Conservation (phyloP, 2,113 vertebrate genomes). For the Platycercus adscitus region DNA sequence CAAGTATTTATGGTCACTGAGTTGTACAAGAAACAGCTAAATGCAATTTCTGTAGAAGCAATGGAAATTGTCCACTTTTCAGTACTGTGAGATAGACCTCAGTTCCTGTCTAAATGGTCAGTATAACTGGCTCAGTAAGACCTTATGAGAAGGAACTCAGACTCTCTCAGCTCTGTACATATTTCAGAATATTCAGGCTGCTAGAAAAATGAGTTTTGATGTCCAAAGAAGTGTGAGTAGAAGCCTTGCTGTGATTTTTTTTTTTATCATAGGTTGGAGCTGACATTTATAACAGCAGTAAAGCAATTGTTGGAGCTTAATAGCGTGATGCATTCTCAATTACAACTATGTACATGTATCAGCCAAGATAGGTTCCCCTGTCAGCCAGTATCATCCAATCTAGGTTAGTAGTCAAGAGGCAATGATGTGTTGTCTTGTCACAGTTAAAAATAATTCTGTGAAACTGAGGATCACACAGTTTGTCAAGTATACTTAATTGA, state of each 20-base stretch:
- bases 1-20: neutral
- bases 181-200: slow-evolving; percentile 23
- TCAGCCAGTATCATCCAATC: slow-evolving; percentile 43
- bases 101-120: neutral
- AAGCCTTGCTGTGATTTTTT: slow-evolving; percentile 52
- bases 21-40: neutral
- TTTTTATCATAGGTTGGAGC: slow-evolving; percentile 40
- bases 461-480: slow-evolving; percentile 37
- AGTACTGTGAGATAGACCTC: neutral
- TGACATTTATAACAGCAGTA: slow-evolving; percentile 67
- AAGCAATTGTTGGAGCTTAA: slow-evolving; percentile 54
- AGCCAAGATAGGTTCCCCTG: neutral
- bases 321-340: slow-evolving; percentile 44
- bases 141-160: neutral
- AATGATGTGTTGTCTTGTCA: slow-evolving; percentile 54
- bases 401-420: slow-evolving; percentile 54
- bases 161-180: neutral
- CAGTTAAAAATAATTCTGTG: slow-evolving; percentile 57
- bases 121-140: neutral
- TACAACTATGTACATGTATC: slow-evolving; percentile 26
- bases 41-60: neutral
- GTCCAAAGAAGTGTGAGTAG: slow-evolving; percentile 28
- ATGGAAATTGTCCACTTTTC: neutral
- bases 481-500: slow-evolving; percentile 56
- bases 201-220: slow-evolving; percentile 33